Evolutionary conservation across 2,113 vertebrate species (phyloP), one percentile per base, ranked within the genome.

Genomic region (Pollachius pollachius): DNA sequence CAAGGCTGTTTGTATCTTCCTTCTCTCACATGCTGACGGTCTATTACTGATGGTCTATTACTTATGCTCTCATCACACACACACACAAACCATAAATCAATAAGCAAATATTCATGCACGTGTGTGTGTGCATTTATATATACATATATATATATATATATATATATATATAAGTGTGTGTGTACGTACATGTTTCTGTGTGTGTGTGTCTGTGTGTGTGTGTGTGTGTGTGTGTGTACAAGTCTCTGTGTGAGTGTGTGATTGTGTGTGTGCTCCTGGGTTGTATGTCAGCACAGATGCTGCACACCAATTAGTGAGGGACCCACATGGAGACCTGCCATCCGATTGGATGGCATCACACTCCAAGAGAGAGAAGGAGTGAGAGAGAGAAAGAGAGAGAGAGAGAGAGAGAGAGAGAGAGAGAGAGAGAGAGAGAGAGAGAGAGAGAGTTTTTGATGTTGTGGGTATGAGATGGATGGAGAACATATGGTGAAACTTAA

Each of bases 231-330:
- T 48, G 41, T 48, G 41, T 9, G 2, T 48, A 48, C 12, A 12
- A 11, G 62, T 62, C 12, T 62, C 1, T 27, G 23, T 62, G 21
- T 62, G 60, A 27, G 23, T 27, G 21, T 62, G 62, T 58, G 54
- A 57, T 52, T 71, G 63, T 69, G 37, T 57, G 54, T n/a, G 12
- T 16, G 54, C 67, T 70, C 59, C 52, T 48, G 62, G 17, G 73
- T 30, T 30, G 23, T 34, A 65, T 56, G 75, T 56, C n/a, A 69
- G 62, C 52, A 70, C 78, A 72, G 71, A 77, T 82, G 67, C 63
- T 66, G 19, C 67, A 68, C 52, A 75, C 72, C 77, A 80, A 70
- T 78, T 84, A 80, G 62, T 78, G 21, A 15, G 41, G 4, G 17
- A 30, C 15, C 30, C 56, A 34, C 64, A 75, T 60, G 41, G 68